A percentile compares a stretch with the other conserved stretches of the same genome.
Conservation (phyloP, 2,888 invertebrate species). For the Strigamia maritima region DNA sequence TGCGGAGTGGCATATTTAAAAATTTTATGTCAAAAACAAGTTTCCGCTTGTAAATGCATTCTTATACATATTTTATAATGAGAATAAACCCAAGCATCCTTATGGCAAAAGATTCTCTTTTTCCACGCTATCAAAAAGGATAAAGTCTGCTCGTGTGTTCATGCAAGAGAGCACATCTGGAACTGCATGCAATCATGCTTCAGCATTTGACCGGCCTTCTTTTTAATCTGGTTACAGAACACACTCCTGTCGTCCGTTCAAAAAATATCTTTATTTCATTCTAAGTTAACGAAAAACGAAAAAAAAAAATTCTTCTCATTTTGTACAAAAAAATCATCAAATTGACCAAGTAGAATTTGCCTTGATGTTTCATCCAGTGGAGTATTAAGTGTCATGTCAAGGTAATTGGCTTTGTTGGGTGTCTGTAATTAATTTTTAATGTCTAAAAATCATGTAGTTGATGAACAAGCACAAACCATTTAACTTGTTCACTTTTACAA, state of each 20-base stretch:
- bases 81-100: neutral
- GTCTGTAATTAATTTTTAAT: too few species aligned
- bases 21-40: neutral
- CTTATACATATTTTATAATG: neutral
- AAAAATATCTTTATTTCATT: neutral
- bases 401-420: too few species aligned
- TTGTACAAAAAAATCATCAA: neutral
- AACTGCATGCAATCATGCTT: neutral
- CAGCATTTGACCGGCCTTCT: neutral
- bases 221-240: neutral
- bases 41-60: neutral
- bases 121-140: neutral
- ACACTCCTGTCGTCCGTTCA: neutral
- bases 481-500: too few species aligned
- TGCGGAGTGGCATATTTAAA: neutral
- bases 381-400: too few species aligned
- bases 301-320: neutral
- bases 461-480: too few species aligned
- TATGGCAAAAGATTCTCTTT: neutral
- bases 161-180: neutral
- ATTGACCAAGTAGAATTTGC: neutral
- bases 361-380: neutral
- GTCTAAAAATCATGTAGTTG: too few species aligned
- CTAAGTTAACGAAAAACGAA: neutral
- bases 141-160: neutral